Percentiles rank a stretch among this genome's conserved stretches.
Conservation (phyloP, 1,140 invertebrate genomes). For the Tyrophagus putrescentiae region DNA sequence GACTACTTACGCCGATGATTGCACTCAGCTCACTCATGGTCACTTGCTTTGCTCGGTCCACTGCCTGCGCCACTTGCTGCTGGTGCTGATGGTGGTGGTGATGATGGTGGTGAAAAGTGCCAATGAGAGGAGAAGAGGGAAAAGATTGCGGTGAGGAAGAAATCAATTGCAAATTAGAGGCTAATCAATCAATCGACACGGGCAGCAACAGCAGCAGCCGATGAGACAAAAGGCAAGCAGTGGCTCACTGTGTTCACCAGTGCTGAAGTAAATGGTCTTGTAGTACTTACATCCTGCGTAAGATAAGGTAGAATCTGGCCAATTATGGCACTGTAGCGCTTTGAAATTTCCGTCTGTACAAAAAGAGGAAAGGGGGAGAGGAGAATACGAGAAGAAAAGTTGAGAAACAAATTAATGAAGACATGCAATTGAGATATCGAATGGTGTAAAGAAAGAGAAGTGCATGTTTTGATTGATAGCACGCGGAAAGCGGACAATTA, state of each 20-base stretch:
- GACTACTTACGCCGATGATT: conserved; percentile 77
- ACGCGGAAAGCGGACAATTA: not conserved
- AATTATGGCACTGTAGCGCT: conserved; percentile 89
- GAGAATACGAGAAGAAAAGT: not conserved
- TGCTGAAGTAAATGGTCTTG: not conserved
- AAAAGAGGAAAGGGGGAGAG: conserved; percentile 24
- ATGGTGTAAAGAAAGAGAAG: not conserved
- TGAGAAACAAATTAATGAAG: not conserved
- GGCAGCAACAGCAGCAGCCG: not conserved
- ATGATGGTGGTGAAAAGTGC: no score
- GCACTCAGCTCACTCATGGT: conserved; percentile 94
- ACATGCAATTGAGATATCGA: not conserved
- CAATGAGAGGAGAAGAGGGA: no score
- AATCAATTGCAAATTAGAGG: conserved; percentile 9
- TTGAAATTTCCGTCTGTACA: conserved; percentile 91
- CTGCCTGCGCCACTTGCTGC: conserved; percentile 90
- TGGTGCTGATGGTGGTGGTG: conserved; percentile 67
- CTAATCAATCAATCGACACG: conserved; percentile 1
- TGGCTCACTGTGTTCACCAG: not conserved
- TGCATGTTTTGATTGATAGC: not conserved
- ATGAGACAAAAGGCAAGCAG: not conserved
- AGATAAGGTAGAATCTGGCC: conserved; percentile 90
- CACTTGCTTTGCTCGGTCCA: conserved; percentile 96
- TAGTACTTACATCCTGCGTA: conserved; percentile 54
- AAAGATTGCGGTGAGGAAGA: not conserved